Evolutionary conservation across 2,888 invertebrate species (phyloP).

Genomic region (Xanthia togata): DNA sequence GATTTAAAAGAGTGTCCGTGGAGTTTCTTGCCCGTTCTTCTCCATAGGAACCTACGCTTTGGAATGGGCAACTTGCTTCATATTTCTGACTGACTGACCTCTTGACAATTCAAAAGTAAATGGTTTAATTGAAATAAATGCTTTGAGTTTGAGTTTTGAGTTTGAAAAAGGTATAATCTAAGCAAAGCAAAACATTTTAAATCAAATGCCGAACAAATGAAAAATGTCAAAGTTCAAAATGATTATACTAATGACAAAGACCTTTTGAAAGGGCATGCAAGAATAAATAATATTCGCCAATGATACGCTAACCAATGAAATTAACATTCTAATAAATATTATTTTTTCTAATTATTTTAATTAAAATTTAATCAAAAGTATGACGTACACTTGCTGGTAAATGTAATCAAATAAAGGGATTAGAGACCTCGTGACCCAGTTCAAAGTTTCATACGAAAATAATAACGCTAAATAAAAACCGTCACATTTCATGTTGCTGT

Average conservation of each 20-base stretch:
- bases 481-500: background rate
- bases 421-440: background rate
- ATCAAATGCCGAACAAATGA: background rate
- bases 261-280: background rate
- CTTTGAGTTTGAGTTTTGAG: too few species aligned
- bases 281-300: background rate
- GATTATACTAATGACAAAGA: background rate
- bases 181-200: too few species aligned
- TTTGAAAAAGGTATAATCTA: too few species aligned
- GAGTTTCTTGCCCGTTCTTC: too few species aligned
- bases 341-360: background rate
- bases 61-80: too few species aligned
- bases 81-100: too few species aligned
- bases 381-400: background rate
- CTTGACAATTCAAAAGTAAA: too few species aligned
- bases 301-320: slow-evolving; percentile 3
- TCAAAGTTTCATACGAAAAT: background rate
- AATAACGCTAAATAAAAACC: background rate
- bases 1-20: too few species aligned
- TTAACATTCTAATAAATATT: slow-evolving; percentile 1
- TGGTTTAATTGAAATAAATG: too few species aligned
- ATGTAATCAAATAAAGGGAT: background rate
- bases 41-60: too few species aligned
- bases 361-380: slow-evolving; percentile 1
- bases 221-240: background rate